phyloP scores from a whole-genome alignment of 2,888 invertebrate species.

The Chironomus tentans region DNA sequence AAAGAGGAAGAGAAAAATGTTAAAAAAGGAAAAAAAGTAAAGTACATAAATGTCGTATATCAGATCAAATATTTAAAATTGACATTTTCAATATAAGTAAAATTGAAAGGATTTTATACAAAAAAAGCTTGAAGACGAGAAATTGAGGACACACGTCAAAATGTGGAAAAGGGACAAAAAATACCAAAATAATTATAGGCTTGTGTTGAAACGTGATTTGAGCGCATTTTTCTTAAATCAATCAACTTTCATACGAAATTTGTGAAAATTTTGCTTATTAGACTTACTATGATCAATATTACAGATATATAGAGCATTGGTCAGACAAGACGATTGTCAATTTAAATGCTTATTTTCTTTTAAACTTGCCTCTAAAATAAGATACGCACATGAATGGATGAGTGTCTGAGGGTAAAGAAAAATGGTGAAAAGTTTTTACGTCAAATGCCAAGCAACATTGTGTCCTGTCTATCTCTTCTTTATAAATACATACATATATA shows the following conservation, averaged over 20 bases:
- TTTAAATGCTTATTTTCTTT: too few relatives aligned
- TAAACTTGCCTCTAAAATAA: too few relatives aligned
- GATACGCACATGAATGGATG: neutral
- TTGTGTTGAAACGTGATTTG: too few relatives aligned
- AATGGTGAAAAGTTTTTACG: neutral
- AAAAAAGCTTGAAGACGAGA: neutral
- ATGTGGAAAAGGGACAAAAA: neutral
- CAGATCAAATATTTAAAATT: slow-evolving; percentile 23
- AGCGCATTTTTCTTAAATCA: too few relatives aligned
- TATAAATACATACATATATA: neutral
- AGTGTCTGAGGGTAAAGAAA: neutral
- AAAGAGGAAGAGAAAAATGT: neutral
- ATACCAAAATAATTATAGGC: neutral
- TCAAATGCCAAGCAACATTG: neutral
- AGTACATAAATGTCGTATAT: neutral
- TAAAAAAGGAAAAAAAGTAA: neutral
- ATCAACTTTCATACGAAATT: too few relatives aligned
- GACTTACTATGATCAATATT: too few relatives aligned
- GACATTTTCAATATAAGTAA: slow-evolving; percentile 17
- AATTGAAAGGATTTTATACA: neutral
- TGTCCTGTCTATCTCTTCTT: neutral
- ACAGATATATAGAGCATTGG: too few relatives aligned
- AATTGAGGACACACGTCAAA: neutral
- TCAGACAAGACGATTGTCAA: too few relatives aligned
- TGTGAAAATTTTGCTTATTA: too few relatives aligned